A percentile compares a stretch with the other conserved stretches of the same genome.
These are phyloP conservation scores for silkworm (Bombyx mori) DNA, from an alignment of 1,140 invertebrate species.

Conservation along the genomic window ASM3026992v2 NC_085127.1:6266501-6267000, in stretches of 20 bases:
- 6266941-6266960: too few relatives aligned
- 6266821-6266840: too few relatives aligned
- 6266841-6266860: too few relatives aligned
- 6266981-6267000: too few relatives aligned
- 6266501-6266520: conserved; percentile 7
- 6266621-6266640: conserved; percentile 12
- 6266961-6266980: too few relatives aligned
- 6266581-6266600: conserved; percentile 19
- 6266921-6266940: too few relatives aligned
- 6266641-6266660: conserved; percentile 7
- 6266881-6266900: too few relatives aligned
- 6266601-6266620: conserved; percentile 18
- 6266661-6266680: conserved; percentile 22
- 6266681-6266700: conserved; percentile 57
- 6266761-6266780: conserved; percentile 26
- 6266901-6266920: too few relatives aligned
- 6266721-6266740: conserved; percentile 48
- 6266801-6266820: too few relatives aligned
- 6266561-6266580: conserved; percentile 12
- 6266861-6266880: too few relatives aligned
- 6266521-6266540: conserved; percentile 35
- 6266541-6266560: conserved; percentile 4
- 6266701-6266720: conserved; percentile 35
- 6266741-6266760: conserved; percentile 30
- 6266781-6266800: too few relatives aligned